Conservation (phyloP, 2,113 vertebrate genomes). For the Larimichthys crocea region DNA sequence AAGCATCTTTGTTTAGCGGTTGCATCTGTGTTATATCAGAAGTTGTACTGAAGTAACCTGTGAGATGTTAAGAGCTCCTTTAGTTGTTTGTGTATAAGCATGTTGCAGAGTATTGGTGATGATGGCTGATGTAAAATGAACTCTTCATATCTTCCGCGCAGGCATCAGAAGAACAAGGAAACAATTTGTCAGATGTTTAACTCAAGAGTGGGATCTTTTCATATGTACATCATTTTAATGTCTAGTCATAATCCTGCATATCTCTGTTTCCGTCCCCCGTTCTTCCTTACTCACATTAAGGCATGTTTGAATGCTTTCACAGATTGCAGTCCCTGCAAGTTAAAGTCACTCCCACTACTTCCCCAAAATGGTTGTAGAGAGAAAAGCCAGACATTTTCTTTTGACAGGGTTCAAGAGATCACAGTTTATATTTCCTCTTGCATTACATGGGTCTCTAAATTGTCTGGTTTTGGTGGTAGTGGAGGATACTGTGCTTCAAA, state of each 20-base stretch:
- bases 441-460: slow-evolving; percentile 72
- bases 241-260: slow-evolving; percentile 21
- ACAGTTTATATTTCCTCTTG: slow-evolving; percentile 78
- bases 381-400: slow-evolving; percentile 72
- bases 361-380: slow-evolving; percentile 66
- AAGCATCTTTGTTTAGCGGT: slow-evolving; percentile 17
- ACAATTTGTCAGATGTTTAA: slow-evolving; percentile 45
- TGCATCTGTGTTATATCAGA: neutral
- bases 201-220: slow-evolving; percentile 17
- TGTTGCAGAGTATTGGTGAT: neutral
- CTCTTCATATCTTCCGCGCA: slow-evolving; percentile 20
- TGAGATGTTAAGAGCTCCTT: neutral
- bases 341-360: slow-evolving; percentile 63
- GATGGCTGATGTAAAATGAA: slow-evolving; percentile 20
- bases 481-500: slow-evolving; percentile 47
- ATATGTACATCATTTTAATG: slow-evolving; percentile 35
- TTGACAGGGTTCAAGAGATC: slow-evolving; percentile 79
- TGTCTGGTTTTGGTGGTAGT: slow-evolving; percentile 58
- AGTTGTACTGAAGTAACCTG: neutral
- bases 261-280: slow-evolving; percentile 13
- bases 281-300: slow-evolving; percentile 38
- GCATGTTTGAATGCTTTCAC: slow-evolving; percentile 57
- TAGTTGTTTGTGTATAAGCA: slow-evolving; percentile 4
- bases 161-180: slow-evolving; percentile 40
- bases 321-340: slow-evolving; percentile 50